Base-by-base conservation (phyloP, 64 coral and sea anemone species). In the Catalaphyllia jardinei region DNA sequence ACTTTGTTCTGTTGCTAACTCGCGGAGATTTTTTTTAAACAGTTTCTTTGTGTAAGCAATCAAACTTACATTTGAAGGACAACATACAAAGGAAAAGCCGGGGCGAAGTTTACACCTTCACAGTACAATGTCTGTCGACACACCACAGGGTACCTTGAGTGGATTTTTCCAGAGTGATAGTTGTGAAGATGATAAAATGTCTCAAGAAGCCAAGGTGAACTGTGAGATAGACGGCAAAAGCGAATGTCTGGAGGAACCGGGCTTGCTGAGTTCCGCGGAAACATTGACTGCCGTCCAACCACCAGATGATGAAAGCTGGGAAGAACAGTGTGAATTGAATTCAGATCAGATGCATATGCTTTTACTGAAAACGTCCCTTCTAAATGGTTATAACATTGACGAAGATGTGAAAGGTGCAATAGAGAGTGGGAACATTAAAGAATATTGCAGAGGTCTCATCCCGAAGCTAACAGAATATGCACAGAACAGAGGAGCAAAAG, bases 371-470 rank as follows among this genome's bases (percentile, higher is more conserved):
- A 33, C 62, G 0, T 69, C 35, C 11, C 16, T 67, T 1, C 62
- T 84, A 15, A 69, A 50, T 11, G 31, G 60, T 42, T 84, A 84
- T 20, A 28, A 67, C 29, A 67, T 67, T 10, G 35, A 84, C 11
- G 10, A 67, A 33, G 80, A 65, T 11, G 80, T 69, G 5, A 84
- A 62, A 12, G 25, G 67, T 2, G 80, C 80, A 14, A 38, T 69
- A 13, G 20, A 69, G 7, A 84, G 80, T 24, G 80, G 62, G 71
- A 28, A 67, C 11, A 69, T 84, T 22, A 62, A 84, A 8, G 29
- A 46, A 49, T 84, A 84, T 31, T 84, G 80, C 24, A 38, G 49
- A 27, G 62, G 71, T 42, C 62, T 84, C 19, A 62, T 18, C 14
- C 42, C 42, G 10, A 84, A 22, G 31, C 62, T 84, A 19, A 62